phyloP scores from a whole-genome alignment of 2,113 vertebrate genomes.

The Nyctibius bracteatus region DNA sequence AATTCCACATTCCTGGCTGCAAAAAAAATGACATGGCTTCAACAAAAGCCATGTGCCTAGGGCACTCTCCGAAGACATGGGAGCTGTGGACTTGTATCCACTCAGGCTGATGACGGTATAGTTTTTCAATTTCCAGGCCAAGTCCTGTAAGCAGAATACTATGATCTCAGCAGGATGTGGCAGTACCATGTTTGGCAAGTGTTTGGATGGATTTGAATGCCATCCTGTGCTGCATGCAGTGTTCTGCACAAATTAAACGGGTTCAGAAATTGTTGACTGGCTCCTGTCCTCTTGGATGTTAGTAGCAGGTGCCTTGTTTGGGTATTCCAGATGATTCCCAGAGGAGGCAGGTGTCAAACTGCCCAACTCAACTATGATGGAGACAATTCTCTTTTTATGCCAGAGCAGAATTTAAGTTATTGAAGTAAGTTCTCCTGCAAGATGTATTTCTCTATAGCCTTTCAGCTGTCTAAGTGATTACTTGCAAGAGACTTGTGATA shows the following conservation, averaged over 20 bases:
- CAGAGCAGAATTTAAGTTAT: neutral
- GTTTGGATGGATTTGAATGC: neutral
- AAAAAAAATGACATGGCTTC: slow-evolving; percentile 10
- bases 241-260: neutral
- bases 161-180: neutral
- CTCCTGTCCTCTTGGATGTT: neutral
- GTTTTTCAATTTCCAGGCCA: neutral
- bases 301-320: neutral
- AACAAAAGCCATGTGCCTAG: neutral
- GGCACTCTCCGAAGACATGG: neutral
- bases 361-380: neutral
- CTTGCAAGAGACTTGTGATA: neutral
- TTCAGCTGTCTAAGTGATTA: neutral
- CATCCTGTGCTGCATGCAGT: neutral
- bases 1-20: slow-evolving; percentile 7
- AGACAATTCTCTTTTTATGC: neutral
- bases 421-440: neutral
- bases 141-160: neutral
- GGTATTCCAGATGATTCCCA: neutral
- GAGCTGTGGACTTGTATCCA: neutral
- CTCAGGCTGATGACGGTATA: neutral
- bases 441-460: neutral
- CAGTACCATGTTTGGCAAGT: neutral
- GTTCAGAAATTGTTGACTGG: neutral
- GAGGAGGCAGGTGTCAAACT: neutral